Evolutionary conservation across 2,888 invertebrate genomes (phyloP), one percentile per base, ranked within the genome.

Genomic region (Macrosiphum euphorbiae): DNA sequence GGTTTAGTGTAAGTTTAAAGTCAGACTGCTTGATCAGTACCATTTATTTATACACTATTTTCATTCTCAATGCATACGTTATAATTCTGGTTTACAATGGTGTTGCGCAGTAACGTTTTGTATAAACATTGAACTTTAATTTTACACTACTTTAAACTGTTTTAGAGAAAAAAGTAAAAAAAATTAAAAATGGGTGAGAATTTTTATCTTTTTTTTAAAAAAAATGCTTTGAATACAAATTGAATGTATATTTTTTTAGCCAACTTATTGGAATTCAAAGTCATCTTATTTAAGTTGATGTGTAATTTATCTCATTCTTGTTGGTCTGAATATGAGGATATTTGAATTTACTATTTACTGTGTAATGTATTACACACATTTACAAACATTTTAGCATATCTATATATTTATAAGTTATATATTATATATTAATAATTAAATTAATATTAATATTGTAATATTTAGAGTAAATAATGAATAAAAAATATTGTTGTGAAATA

Each of bases 231-330:
- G 11, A 93, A 90, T 90, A 50, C 50, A 84, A 55, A 78, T 88
- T 92, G 10, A 90, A 93, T 93, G 58, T 90, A 94, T 86, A 90
- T 94, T 94, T 94, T 94, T 94, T 90, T 94, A 90, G 85, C 90
- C 86, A 61, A 90, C 41, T 61, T 90, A 35, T 44, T 89, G 92
- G 89, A 89, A 47, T 85, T 89, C n/a, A 55, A 52, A 94, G 86
- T 1, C 84, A 44, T 90, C 67, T 88, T 92, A 89, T 86, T 90
- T 61, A 90, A 50, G 41, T 86, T 85, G n/a, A 90, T 61, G 41
- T 94, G 61, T 94, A 85, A 85, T 50, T 94, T 50, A 94, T 67
- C 85, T 94, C 93, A 61, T 88, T 61, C 26, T 61, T 86, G 35
- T 90, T 94, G 90, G 90, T 94, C 89, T 93, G 55, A 92, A 90